A percentile compares a stretch with the other conserved stretches of the same genome.
These are phyloP conservation scores for Allygus modestus DNA, from an alignment of 2,888 invertebrate species.

Conservation along the genomic window DNA sequence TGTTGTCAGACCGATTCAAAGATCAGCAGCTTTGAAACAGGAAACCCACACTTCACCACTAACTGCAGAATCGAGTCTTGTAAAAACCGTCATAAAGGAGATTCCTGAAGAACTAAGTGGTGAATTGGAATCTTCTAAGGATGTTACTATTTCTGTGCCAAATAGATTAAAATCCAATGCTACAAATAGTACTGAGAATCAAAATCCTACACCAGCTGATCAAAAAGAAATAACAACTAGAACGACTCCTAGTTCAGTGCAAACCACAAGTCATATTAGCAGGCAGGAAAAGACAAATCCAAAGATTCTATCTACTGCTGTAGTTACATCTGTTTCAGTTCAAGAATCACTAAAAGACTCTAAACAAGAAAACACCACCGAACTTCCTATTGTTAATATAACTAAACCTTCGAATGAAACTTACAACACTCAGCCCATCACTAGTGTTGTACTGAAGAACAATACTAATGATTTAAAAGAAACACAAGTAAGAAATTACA, in stretches of 20 bases:
- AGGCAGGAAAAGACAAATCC: constrained; percentile 62
- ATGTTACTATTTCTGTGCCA: constrained; percentile 20
- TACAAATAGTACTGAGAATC: constrained; percentile 1
- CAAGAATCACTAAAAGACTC: constrained; percentile 65
- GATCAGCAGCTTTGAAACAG: constrained; percentile 35
- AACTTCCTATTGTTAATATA: not conserved
- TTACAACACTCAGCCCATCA: not conserved
- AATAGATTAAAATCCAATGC: not conserved
- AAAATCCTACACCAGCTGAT: not conserved
- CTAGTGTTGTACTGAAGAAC: not conserved
- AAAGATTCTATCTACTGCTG: constrained; percentile 69
- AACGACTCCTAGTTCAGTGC: not conserved
- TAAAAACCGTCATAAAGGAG: constrained; percentile 46
- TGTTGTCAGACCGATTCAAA: constrained; percentile 7
- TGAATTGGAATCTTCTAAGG: not conserved
- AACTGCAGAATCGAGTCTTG: constrained; percentile 44
- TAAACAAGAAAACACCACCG: constrained; percentile 49
- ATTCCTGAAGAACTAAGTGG: constrained; percentile 24
- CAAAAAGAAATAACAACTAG: not conserved
- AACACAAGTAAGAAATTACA: not conserved
- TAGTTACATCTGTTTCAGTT: constrained; percentile 70
- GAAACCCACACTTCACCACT: constrained; percentile 25
- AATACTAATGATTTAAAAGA: not conserved
- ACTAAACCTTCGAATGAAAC: not conserved
- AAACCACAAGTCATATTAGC: not conserved